Evolutionary conservation across 1,140 invertebrate species (phyloP).

Genomic region (Hycleus phaleratus): DNA sequence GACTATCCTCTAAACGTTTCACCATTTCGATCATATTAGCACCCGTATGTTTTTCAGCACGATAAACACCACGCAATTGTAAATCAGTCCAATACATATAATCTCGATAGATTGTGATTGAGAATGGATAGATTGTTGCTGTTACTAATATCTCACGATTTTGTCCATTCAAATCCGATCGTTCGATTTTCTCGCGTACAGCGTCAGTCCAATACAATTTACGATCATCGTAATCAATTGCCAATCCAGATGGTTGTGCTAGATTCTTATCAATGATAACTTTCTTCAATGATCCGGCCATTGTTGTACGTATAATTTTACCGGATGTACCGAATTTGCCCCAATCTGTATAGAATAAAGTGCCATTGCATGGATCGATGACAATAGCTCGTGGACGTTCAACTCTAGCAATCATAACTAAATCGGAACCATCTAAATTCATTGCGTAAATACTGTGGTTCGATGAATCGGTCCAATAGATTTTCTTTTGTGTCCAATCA

Average conservation of each 20-base stretch:
- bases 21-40: constrained; percentile 91
- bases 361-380: constrained; percentile 93
- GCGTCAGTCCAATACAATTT: constrained; percentile 98
- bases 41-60: constrained; percentile 95
- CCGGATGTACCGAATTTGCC: constrained; percentile 85
- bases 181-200: constrained; percentile 93
- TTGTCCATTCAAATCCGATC: constrained; percentile 80
- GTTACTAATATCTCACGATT: constrained; percentile 69
- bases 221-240: constrained; percentile 91
- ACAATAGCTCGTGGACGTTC: constrained; percentile 92
- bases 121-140: constrained; percentile 94
- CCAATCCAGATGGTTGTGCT: constrained; percentile 90
- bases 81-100: constrained; percentile 98
- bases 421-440: constrained; percentile 79
- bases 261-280: constrained; percentile 86
- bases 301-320: constrained; percentile 91
- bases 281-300: constrained; percentile 90
- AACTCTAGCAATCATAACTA: constrained; percentile 89
- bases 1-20: constrained; percentile 81
- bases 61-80: constrained; percentile 86
- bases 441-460: constrained; percentile 94
- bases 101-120: constrained; percentile 82
- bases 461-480: constrained; percentile 95
- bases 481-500: constrained; percentile 94
- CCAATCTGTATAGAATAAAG: constrained; percentile 90